Evolutionary conservation across 2,113 vertebrate species (phyloP), one percentile per base, ranked within the genome.

Genomic region (Callopanchax toddi): DNA sequence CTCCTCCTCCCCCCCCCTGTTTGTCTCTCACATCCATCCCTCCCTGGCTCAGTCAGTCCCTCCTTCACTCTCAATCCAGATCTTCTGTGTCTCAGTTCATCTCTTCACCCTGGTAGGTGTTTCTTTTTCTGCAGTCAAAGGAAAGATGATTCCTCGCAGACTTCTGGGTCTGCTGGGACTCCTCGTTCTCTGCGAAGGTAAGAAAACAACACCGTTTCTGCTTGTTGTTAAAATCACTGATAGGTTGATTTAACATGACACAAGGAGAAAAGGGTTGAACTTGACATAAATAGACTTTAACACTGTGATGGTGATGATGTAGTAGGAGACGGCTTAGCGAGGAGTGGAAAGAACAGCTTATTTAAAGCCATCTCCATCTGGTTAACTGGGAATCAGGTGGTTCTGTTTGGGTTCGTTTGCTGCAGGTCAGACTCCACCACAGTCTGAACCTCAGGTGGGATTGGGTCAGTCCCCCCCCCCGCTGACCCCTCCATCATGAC

Each of bases 101-200:
- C 40, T 42, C 40, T 13, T 60, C 4, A 1, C 7, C 36, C 45
- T 7, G 0, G 0, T 45, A 25, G 0, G 12, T 21, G 29, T 32
- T 10, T 43, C n/a, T 18, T 9, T 59, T 54, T 26, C n/a, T 18
- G 43, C 26, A 56, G 2, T 20, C 2, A 11, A 25, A 48, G 50
- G 62, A 22, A 87, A 56, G 63, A 92, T 92, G 88, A 55, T 44
- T 26, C 34, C 37, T 20, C 2, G 49, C 71, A 6, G 51, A 11
- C 65, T 87, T 0, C 59, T 87, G 61, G 16, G 1, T 71, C 71
- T 90, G 67, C 61, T 90, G 70, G 76, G 58, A 50, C 32, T 88
- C 62, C 61, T 90, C 5, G 5, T 60, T 42, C 67, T 90, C 74
- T 89, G 86, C 76, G 74, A 63, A 88, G 91, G 91, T 92, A 84